phyloP scores from a whole-genome alignment of 1,140 invertebrate species.

The Zaprionus taronus region DNA sequence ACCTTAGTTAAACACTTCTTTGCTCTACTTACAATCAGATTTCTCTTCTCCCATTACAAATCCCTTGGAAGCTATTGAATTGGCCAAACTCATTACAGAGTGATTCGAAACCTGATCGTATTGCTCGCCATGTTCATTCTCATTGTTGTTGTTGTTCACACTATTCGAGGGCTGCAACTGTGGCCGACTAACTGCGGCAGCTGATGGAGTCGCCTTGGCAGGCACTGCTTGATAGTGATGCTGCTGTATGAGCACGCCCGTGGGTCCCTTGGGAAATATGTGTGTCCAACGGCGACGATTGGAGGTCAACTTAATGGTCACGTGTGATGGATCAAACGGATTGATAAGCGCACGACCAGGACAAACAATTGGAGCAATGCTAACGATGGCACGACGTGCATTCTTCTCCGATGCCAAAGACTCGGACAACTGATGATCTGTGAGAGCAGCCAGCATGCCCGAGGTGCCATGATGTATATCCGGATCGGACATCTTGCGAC shows the following conservation, averaged over 20 bases:
- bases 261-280: slow-evolving; percentile 98
- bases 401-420: slow-evolving; percentile 84
- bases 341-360: slow-evolving; percentile 94
- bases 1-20: neutral
- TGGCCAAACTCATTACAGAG: slow-evolving; percentile 55
- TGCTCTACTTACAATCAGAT: slow-evolving; percentile 58
- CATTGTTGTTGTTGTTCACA: slow-evolving; percentile 63
- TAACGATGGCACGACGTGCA: slow-evolving; percentile 69
- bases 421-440: slow-evolving; percentile 73
- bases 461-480: slow-evolving; percentile 89
- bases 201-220: slow-evolving; percentile 66
- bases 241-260: slow-evolving; percentile 95
- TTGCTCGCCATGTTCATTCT: slow-evolving; percentile 58
- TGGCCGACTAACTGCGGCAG: slow-evolving; percentile 13
- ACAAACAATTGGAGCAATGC: slow-evolving; percentile 86
- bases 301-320: slow-evolving; percentile 98
- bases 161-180: slow-evolving; percentile 29
- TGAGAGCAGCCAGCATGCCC: slow-evolving; percentile 72
- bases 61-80: slow-evolving; percentile 54
- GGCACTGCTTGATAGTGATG: slow-evolving; percentile 96
- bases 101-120: slow-evolving; percentile 71
- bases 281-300: slow-evolving; percentile 99
- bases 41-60: slow-evolving; percentile 60
- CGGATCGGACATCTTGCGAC: slow-evolving; percentile 92
- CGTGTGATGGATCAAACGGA: slow-evolving; percentile 98